Evolutionary conservation across 2,888 invertebrate species (phyloP), one percentile per base, ranked within the genome.

Genomic region (Sycophila texana): DNA sequence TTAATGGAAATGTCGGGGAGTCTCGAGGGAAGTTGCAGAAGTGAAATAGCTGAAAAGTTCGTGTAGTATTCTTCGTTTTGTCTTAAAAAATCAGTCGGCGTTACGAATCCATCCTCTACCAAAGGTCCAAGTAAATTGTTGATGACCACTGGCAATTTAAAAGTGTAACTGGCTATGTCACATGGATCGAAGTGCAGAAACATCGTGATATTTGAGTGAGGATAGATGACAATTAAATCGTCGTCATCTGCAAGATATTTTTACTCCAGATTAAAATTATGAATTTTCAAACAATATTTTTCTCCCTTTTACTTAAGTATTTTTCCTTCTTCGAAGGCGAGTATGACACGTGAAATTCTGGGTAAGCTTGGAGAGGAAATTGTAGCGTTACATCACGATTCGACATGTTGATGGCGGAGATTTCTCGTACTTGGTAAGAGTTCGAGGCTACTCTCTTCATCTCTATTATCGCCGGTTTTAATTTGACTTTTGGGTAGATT

Each of bases 91-190:
- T 83, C 81, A 0, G 20, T 53, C 0, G 87, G 78, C 73, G 76
- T 81, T 14, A 75, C 71, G 61, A 84, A 88, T 84, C 84, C 89
- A 79, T 86, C 67, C 82, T 88, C 83, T 5, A 92, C 91, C 39
- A 39, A 5, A 10, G 94, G 94, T 0, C 94, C 94, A 67, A 94
- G 83, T 60, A 94, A 86, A 73, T 91, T 91, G 84, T 94, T 94
- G 20, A 94, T 89, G 84, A 92, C 90, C 79, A 93, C 91, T 0
- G 94, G 94, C 72, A 94, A 88, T 83, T 91, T 92, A 87, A 94
- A 92, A 72, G 92, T 92, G 84, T 93, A 93, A 79, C 92, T 92
- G 81, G 90, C 88, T 0, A 91, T 84, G 75, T 92, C 91, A 13
- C 85, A 82, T 0, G 92, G 92, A 57, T 83, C 81, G 77, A 92